Conservation (phyloP, 2,113 vertebrate species). For the Nothobranchius furzeri region DNA sequence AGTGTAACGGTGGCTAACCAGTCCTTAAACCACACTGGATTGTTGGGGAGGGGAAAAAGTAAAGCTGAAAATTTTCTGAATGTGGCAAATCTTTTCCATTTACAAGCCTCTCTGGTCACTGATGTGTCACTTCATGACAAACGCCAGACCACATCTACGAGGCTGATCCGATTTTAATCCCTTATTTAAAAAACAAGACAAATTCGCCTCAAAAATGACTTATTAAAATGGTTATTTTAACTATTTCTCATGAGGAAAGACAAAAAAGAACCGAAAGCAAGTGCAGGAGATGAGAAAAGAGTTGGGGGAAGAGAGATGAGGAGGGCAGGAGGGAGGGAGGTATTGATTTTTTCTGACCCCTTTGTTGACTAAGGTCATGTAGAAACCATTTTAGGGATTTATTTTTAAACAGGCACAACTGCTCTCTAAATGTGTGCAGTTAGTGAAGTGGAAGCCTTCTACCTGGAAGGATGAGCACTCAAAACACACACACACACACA, state of each 20-base stretch:
- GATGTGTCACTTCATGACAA: background rate
- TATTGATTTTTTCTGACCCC: constrained; percentile 82
- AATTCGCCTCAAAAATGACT: constrained; percentile 10
- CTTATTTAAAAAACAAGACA: background rate
- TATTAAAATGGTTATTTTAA: background rate
- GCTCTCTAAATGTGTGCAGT: constrained; percentile 61
- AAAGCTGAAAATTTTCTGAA: constrained; percentile 42
- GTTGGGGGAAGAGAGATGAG: constrained; percentile 60
- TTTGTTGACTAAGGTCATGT: constrained; percentile 79
- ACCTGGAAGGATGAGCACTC: constrained; percentile 52
- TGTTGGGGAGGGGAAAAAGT: constrained; percentile 50
- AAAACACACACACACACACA: constrained; percentile 3
- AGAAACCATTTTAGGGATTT: constrained; percentile 76
- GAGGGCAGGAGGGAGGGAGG: constrained; percentile 61
- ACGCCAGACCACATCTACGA: background rate
- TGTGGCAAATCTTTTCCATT: constrained; percentile 16
- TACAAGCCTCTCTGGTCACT: constrained; percentile 14
- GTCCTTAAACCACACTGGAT: constrained; percentile 64
- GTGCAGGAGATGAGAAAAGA: constrained; percentile 54
- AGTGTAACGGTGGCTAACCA: constrained; percentile 57
- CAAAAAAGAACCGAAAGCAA: constrained; percentile 12
- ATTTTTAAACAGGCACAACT: constrained; percentile 76
- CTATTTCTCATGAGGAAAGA: background rate
- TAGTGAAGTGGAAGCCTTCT: constrained; percentile 37
- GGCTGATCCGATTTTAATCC: background rate